phyloP scores from a whole-genome alignment of 2,888 invertebrate species.

The Cosmia trapezina region DNA sequence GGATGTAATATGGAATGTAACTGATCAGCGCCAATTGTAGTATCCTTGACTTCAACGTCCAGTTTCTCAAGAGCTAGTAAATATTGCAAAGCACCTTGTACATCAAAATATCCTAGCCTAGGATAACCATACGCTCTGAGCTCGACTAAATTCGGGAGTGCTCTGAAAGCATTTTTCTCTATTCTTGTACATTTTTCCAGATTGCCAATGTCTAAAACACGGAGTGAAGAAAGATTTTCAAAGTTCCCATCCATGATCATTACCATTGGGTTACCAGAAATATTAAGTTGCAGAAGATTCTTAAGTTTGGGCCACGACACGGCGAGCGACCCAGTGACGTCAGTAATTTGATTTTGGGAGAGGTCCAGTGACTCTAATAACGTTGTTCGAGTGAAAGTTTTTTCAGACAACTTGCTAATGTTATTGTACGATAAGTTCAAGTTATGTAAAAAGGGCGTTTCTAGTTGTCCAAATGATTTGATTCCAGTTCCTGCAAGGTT shows the following conservation, averaged over 20 bases:
- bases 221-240: constrained; percentile 92
- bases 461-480: constrained; percentile 91
- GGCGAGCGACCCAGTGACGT: constrained; percentile 91
- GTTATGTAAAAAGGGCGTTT: constrained; percentile 95
- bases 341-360: constrained; percentile 92
- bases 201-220: constrained; percentile 92
- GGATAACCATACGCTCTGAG: constrained; percentile 94
- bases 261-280: constrained; percentile 96
- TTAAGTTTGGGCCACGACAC: constrained; percentile 93
- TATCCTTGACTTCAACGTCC: constrained; percentile 96
- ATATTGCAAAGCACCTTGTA: constrained; percentile 95
- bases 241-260: constrained; percentile 94
- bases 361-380: constrained; percentile 94
- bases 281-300: constrained; percentile 93
- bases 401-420: constrained; percentile 92
- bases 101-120: constrained; percentile 95
- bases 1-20: constrained; percentile 95
- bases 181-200: constrained; percentile 93
- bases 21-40: constrained; percentile 95
- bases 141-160: constrained; percentile 92
- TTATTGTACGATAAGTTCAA: constrained; percentile 95
- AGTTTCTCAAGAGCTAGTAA: constrained; percentile 93
- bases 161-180: constrained; percentile 95
- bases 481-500: constrained; percentile 96
- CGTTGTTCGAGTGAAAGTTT: constrained; percentile 94